A percentile compares a stretch with the other conserved stretches of the same genome.
Evolutionary conservation across 2,888 invertebrate genomes (phyloP).

Genomic region (Sepiola atlantica): DNA sequence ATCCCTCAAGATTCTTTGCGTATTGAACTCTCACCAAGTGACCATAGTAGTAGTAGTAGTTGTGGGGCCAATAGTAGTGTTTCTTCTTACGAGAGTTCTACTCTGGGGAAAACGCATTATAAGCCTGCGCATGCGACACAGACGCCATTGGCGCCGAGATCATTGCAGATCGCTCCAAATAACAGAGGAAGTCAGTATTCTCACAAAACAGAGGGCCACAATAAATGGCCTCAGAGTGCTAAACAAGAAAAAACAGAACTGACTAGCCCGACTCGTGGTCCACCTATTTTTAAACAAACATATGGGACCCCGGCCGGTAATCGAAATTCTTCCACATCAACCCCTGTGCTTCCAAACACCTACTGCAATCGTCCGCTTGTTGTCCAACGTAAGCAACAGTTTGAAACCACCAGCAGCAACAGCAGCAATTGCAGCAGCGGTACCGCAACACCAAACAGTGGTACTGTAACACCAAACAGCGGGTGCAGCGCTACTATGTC

Average conservation of each 20-base stretch:
- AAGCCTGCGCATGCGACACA: neutral
- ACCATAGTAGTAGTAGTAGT: conserved; percentile 1
- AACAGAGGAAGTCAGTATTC: neutral
- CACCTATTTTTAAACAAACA: neutral
- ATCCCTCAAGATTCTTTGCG: neutral
- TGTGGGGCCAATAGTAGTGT: neutral
- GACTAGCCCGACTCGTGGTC: neutral
- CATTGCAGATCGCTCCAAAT: neutral
- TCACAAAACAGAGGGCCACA: neutral
- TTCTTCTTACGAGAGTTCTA: neutral
- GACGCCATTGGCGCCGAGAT: neutral
- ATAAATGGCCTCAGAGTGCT: neutral
- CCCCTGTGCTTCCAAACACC: neutral
- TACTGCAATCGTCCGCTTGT: conserved; percentile 58
- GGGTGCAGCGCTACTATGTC: neutral
- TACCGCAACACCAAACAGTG: conserved; percentile 48
- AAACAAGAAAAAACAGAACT: neutral
- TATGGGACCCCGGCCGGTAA: neutral
- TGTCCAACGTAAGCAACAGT: conserved; percentile 66
- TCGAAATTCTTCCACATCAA: neutral
- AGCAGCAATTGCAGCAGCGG: conserved; percentile 56
- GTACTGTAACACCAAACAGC: neutral
- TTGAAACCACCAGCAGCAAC: conserved; percentile 58
- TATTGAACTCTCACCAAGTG: neutral
- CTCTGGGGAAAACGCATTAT: neutral